These are phyloP conservation scores for Aricia artaxerxes DNA, from an alignment of 2,888 invertebrate species.

Conservation along the genomic window DNA sequence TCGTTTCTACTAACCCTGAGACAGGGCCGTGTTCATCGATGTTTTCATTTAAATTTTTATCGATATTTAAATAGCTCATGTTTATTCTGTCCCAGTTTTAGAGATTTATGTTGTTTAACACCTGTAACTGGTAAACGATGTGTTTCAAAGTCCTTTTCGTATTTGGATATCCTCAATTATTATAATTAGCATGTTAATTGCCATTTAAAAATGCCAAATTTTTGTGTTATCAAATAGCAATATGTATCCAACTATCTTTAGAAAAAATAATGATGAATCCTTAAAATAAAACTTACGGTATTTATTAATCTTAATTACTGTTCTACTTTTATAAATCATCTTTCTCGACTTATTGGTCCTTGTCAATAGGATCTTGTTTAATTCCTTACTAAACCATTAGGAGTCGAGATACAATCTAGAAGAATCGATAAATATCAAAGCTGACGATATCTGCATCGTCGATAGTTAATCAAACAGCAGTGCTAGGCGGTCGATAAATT, in stretches of 20 bases:
- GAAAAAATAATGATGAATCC: background rate
- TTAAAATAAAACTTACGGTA: background rate
- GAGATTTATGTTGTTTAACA: background rate
- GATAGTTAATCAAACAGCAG: background rate
- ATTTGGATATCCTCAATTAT: background rate
- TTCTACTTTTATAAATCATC: background rate
- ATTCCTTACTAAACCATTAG: too few relatives aligned
- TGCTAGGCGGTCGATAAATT: background rate
- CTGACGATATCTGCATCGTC: background rate
- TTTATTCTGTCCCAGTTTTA: background rate
- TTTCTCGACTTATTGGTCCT: background rate
- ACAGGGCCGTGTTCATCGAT: background rate
- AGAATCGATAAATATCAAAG: background rate
- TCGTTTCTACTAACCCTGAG: slow-evolving; percentile 1
- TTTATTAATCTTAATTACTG: background rate
- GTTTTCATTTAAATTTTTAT: background rate
- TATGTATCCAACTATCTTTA: background rate
- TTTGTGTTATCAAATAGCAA: background rate
- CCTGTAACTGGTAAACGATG: background rate
- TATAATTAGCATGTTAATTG: background rate
- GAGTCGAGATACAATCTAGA: background rate
- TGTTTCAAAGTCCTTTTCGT: background rate
- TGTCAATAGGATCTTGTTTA: background rate
- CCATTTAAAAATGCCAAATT: background rate
- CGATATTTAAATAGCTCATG: background rate